Evolutionary conservation across 2,797 vertebrate species (phyloP).

Genomic region (Martes flavigula): DNA sequence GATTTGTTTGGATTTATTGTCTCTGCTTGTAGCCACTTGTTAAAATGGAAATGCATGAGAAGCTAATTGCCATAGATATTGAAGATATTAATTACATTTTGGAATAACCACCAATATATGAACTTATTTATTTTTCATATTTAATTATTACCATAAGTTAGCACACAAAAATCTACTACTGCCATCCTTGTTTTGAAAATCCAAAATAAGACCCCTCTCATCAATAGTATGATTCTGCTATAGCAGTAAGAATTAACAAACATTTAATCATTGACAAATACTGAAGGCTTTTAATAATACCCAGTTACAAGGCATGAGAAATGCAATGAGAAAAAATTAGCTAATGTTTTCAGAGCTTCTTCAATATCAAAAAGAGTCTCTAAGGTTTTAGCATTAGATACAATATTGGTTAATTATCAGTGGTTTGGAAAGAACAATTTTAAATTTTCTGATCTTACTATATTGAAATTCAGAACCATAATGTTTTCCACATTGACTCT

Average conservation of each 20-base stretch:
- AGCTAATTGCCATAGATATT: background rate
- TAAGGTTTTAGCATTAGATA: background rate
- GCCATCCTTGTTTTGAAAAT: background rate
- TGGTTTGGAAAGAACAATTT: background rate
- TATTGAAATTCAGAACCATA: background rate
- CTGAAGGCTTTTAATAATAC: constrained; percentile 11
- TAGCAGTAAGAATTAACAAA: background rate
- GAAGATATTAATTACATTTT: background rate
- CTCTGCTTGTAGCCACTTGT: background rate
- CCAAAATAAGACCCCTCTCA: background rate
- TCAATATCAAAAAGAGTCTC: background rate
- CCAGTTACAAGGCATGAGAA: background rate
- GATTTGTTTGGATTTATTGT: background rate
- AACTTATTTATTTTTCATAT: background rate
- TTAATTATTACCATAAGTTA: background rate
- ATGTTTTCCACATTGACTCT: background rate
- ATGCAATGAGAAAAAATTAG: background rate
- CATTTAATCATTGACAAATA: constrained; percentile 18
- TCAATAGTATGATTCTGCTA: background rate
- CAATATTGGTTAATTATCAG: background rate
- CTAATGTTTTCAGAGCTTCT: background rate
- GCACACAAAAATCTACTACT: background rate
- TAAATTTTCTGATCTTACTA: background rate
- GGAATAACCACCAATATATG: background rate
- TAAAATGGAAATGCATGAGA: background rate